Evolutionary conservation across 1,140 invertebrate species (phyloP).

Genomic region (Eupristina koningsbergeri): DNA sequence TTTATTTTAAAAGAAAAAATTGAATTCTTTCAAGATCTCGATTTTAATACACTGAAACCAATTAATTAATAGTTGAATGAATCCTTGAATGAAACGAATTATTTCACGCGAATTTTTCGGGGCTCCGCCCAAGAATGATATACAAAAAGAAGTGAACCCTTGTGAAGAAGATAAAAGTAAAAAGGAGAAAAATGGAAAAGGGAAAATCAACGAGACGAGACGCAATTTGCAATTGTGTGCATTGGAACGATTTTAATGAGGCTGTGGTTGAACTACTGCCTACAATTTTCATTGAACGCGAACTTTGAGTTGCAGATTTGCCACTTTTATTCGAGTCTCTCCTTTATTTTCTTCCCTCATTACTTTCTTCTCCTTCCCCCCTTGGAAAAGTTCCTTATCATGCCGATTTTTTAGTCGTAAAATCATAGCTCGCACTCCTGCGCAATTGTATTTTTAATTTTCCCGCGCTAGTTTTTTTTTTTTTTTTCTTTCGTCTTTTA

Average conservation of each 20-base stretch:
- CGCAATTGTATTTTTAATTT: not conserved
- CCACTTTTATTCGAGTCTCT: not conserved
- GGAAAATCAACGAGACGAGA: constrained; percentile 18
- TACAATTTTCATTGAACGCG: constrained; percentile 37
- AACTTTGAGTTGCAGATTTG: not conserved
- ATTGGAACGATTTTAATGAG: constrained; percentile 40
- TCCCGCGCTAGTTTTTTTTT: not conserved
- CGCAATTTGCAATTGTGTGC: constrained; percentile 30
- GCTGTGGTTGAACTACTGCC: not conserved
- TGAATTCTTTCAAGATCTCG: not conserved
- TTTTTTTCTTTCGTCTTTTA: not conserved
- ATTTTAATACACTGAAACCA: not conserved
- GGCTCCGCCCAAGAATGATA: not conserved
- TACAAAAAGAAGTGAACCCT: not conserved
- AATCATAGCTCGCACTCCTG: not conserved
- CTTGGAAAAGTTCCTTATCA: not conserved
- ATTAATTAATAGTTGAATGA: constrained; percentile 22
- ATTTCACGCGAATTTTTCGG: constrained; percentile 3
- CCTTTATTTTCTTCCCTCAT: not conserved
- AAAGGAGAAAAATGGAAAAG: not conserved
- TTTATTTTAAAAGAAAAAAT: not conserved
- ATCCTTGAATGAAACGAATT: constrained; percentile 20
- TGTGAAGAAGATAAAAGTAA: not conserved
- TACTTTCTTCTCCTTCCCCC: not conserved
- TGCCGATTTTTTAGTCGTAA: constrained; percentile 1